A percentile compares a stretch with the other conserved stretches of the same genome.
phyloP scores from a whole-genome alignment of 2,888 invertebrate genomes.

The Tribolium freemani region DNA sequence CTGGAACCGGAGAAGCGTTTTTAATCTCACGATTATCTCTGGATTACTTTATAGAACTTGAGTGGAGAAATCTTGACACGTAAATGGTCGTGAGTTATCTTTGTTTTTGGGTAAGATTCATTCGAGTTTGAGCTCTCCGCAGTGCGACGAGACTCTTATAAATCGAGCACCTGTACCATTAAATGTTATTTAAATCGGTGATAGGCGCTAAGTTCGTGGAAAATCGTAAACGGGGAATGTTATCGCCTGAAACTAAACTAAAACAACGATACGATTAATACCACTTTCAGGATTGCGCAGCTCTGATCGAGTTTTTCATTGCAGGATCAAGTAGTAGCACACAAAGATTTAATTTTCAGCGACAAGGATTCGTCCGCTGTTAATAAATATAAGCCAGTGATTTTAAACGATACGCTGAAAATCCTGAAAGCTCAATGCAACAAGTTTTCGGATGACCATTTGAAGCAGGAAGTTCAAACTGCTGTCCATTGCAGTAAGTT shows the following conservation, averaged over 20 bases:
- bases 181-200: slow-evolving; percentile 24
- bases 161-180: slow-evolving; percentile 12
- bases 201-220: slow-evolving; percentile 19
- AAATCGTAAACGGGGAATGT: slow-evolving; percentile 20
- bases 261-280: slow-evolving; percentile 22
- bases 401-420: slow-evolving; percentile 56
- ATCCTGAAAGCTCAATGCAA: slow-evolving; percentile 65
- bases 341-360: slow-evolving; percentile 64
- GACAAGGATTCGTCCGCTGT: slow-evolving; percentile 67
- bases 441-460: slow-evolving; percentile 59
- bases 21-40: slow-evolving; percentile 17
- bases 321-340: slow-evolving; percentile 64
- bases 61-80: background rate
- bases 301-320: slow-evolving; percentile 9
- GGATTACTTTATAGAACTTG: slow-evolving; percentile 10
- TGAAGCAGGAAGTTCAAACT: slow-evolving; percentile 55
- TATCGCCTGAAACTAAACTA: slow-evolving; percentile 37
- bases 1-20: background rate
- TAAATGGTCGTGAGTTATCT: background rate
- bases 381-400: slow-evolving; percentile 65
- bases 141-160: slow-evolving; percentile 8
- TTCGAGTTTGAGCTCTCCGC: slow-evolving; percentile 14
- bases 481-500: slow-evolving; percentile 61
- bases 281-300: slow-evolving; percentile 4
- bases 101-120: slow-evolving; percentile 1